These are phyloP conservation scores for Eretmochelys imbricata DNA, from an alignment of 2,113 vertebrate genomes.

Conservation along the genomic window DNA sequence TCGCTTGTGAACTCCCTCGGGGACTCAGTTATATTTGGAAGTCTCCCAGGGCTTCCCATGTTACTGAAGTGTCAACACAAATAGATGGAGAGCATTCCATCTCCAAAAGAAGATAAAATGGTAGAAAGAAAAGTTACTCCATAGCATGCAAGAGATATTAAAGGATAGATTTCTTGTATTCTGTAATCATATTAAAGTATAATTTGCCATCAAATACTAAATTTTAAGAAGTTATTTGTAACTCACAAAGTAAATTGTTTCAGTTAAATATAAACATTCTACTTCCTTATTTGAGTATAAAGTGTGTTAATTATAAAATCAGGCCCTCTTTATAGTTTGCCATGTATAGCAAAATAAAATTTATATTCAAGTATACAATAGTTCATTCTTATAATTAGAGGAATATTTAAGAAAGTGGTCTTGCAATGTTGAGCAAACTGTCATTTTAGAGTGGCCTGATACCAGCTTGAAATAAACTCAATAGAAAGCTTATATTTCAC, in stretches of 20 bases:
- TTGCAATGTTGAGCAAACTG: background rate
- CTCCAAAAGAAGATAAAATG: background rate
- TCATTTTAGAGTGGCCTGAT: background rate
- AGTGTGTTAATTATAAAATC: background rate
- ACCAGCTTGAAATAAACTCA: conserved; percentile 32
- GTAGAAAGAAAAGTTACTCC: background rate
- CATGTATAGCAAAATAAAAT: background rate
- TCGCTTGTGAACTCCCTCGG: background rate
- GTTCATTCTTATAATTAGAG: background rate
- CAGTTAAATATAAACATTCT: background rate
- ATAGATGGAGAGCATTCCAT: background rate
- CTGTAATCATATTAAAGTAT: too few species aligned
- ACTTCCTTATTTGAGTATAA: background rate
- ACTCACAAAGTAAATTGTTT: background rate
- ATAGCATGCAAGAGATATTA: background rate
- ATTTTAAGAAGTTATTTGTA: background rate
- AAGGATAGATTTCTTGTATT: background rate
- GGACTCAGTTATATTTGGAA: background rate
- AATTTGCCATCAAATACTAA: background rate
- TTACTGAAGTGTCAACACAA: background rate
- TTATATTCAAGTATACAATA: background rate
- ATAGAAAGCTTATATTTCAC: background rate
- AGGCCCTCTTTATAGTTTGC: background rate
- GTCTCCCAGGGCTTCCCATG: background rate
- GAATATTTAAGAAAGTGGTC: too few species aligned